These are phyloP conservation scores for Theristicus caerulescens DNA, from an alignment of 2,113 vertebrate species.

Conservation along the genomic window DNA sequence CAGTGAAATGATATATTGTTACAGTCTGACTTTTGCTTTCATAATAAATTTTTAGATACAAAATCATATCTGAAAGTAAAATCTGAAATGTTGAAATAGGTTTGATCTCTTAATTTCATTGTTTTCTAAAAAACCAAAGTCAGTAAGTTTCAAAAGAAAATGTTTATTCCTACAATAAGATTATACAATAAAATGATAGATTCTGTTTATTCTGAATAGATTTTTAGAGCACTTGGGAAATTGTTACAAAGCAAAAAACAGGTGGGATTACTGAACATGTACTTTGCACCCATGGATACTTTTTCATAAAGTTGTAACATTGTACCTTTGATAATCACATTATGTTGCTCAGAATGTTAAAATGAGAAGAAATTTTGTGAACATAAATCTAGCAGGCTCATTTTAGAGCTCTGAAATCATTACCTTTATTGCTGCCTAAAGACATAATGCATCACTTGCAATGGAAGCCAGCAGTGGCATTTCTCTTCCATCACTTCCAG, in stretches of 20 bases:
- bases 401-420: constrained; percentile 54
- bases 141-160: not conserved
- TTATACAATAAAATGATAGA: not conserved
- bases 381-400: constrained; percentile 33
- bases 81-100: not conserved
- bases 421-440: constrained; percentile 67
- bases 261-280: not conserved
- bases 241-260: not conserved
- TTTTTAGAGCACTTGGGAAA: not conserved
- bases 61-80: not conserved
- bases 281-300: not conserved
- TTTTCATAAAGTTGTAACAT: not conserved
- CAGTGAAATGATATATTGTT: not conserved
- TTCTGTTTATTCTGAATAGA: not conserved
- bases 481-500: constrained; percentile 9
- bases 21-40: not conserved
- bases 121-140: not conserved
- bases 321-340: not conserved
- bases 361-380: constrained; percentile 24
- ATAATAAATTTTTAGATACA: not conserved
- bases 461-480: not conserved
- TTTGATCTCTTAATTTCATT: not conserved
- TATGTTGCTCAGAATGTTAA: constrained; percentile 10
- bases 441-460: constrained; percentile 38
- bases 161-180: not conserved